Evolutionary conservation across 2,113 vertebrate genomes (phyloP).

Genomic region (Lasiurus cinereus): DNA sequence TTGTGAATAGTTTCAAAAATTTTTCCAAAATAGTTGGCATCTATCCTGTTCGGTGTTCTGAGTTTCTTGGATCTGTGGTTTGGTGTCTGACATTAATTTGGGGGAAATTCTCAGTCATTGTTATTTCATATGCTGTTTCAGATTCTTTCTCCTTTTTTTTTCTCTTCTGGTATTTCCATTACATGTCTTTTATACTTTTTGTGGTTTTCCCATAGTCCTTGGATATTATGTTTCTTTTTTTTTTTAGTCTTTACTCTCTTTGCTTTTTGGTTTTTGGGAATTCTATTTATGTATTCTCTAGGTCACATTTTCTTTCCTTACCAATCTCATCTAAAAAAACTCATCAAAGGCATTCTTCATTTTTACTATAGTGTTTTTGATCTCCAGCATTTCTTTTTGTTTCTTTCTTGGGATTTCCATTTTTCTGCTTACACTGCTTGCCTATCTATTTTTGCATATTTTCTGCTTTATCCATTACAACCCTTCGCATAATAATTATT

Average conservation of each 20-base stretch:
- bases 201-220: neutral
- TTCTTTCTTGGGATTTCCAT: neutral
- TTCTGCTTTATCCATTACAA: neutral
- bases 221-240: neutral
- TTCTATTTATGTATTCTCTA: neutral
- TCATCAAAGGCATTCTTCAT: slow-evolving; percentile 22
- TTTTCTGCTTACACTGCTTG: neutral
- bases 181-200: neutral
- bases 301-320: neutral
- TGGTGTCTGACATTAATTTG: neutral
- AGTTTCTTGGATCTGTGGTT: neutral
- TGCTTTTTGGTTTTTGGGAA: neutral
- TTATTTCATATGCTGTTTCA: neutral
- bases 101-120: neutral
- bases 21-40: neutral
- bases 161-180: neutral
- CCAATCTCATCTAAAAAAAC: neutral
- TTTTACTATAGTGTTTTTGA: neutral
- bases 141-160: neutral
- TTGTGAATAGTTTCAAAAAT: neutral
- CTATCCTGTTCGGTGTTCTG: neutral
- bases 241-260: neutral
- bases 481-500: neutral
- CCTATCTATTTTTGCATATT: neutral
- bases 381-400: neutral